A percentile compares a stretch with the other conserved stretches of the same genome.
These are phyloP conservation scores for Seira sanloemensis DNA, from an alignment of 2,888 invertebrate genomes.

Conservation along the genomic window DNA sequence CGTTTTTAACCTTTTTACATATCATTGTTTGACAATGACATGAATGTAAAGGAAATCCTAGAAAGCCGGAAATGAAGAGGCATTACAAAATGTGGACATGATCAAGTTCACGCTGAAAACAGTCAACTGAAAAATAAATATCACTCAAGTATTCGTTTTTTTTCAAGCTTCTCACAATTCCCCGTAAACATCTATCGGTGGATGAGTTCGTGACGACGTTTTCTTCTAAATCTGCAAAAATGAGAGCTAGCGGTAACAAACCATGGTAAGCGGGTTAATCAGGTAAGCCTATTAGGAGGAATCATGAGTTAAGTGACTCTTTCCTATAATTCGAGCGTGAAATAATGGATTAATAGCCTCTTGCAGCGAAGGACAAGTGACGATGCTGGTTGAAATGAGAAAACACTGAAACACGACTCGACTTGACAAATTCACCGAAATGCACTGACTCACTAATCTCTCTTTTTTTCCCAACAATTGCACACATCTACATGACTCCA, in stretches of 20 bases:
- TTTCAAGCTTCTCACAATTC: slow-evolving; percentile 17
- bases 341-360: neutral
- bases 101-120: neutral
- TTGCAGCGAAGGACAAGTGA: neutral
- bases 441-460: neutral
- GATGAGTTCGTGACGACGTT: neutral
- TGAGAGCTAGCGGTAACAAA: neutral
- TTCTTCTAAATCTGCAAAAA: neutral
- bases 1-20: neutral
- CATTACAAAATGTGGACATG: slow-evolving; percentile 48
- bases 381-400: neutral
- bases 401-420: slow-evolving; percentile 42
- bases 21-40: neutral
- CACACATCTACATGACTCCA: neutral
- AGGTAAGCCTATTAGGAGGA: too few species aligned
- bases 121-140: neutral
- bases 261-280: too few species aligned
- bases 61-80: slow-evolving; percentile 56
- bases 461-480: neutral
- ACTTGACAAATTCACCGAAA: neutral
- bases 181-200: neutral
- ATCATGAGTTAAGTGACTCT: too few species aligned
- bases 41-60: slow-evolving; percentile 37
- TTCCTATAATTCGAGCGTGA: neutral
- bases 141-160: slow-evolving; percentile 7